These are phyloP conservation scores for Sericinus montela DNA, from an alignment of 2,888 invertebrate species.

Conservation along the genomic window DNA sequence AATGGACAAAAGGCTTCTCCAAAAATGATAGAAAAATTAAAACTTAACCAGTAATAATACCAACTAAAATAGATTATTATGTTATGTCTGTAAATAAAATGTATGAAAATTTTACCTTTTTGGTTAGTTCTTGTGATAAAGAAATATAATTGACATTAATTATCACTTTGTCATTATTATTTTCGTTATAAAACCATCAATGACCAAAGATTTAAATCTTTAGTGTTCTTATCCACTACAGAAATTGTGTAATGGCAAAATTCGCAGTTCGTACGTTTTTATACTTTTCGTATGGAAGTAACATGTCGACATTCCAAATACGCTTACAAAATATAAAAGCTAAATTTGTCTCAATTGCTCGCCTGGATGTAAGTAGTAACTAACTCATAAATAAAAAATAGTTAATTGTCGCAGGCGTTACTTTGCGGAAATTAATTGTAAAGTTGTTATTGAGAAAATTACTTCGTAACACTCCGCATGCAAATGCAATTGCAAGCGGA, in stretches of 20 bases:
- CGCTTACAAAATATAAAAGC: slow-evolving; percentile 87
- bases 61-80: background rate
- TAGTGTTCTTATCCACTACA: background rate
- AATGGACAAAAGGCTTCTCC: slow-evolving; percentile 82
- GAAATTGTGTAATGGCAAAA: slow-evolving; percentile 31
- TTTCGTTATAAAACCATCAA: background rate
- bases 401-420: too few species aligned
- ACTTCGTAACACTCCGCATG: too few species aligned
- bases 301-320: slow-evolving; percentile 86
- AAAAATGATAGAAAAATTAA: slow-evolving; percentile 55
- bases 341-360: slow-evolving; percentile 61
- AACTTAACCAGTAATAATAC: slow-evolving; percentile 26
- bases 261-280: slow-evolving; percentile 72
- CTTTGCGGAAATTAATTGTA: too few species aligned
- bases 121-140: background rate
- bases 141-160: slow-evolving; percentile 15
- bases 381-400: too few species aligned
- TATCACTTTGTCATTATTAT: slow-evolving; percentile 9
- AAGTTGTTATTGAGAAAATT: too few species aligned
- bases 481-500: too few species aligned
- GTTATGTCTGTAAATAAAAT: too few species aligned
- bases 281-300: slow-evolving; percentile 93
- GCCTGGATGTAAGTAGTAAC: slow-evolving; percentile 52
- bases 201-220: too few species aligned
- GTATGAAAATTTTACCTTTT: too few species aligned